A percentile compares a stretch with the other conserved stretches of the same genome.
Evolutionary conservation across 2,888 invertebrate genomes (phyloP).

Genomic region (Acleris literana): DNA sequence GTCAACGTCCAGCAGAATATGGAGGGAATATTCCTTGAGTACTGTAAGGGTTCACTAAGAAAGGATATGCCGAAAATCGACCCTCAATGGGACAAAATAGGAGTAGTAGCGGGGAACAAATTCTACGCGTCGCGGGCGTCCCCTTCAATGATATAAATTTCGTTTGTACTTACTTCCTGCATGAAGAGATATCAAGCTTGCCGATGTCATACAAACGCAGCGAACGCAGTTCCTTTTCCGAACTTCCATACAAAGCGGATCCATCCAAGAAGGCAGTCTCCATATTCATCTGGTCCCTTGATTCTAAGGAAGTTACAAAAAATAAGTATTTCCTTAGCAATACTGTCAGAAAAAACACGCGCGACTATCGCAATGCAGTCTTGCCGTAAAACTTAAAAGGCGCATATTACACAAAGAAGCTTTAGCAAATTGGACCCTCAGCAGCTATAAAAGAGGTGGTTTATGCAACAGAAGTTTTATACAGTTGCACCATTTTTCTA

Average conservation of each 20-base stretch:
- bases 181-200: conserved; percentile 86
- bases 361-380: conserved; percentile 13
- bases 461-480: too few species aligned
- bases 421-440: too few species aligned
- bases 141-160: not conserved
- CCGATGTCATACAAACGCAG: conserved; percentile 89
- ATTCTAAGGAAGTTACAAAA: conserved; percentile 68
- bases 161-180: conserved; percentile 79
- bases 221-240: conserved; percentile 87
- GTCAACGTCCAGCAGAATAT: too few species aligned
- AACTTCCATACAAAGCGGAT: conserved; percentile 91
- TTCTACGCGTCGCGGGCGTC: too few species aligned
- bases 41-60: too few species aligned
- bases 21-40: too few species aligned
- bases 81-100: too few species aligned
- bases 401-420: too few species aligned
- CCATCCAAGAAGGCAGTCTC: conserved; percentile 93
- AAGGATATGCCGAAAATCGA: too few species aligned
- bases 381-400: conserved; percentile 2
- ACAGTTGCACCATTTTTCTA: too few species aligned
- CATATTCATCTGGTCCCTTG: conserved; percentile 92
- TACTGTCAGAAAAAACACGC: not conserved
- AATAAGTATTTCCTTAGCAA: not conserved
- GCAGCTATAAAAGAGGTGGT: too few species aligned
- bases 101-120: too few species aligned